These are phyloP conservation scores for Clarias magur DNA, from an alignment of 2,113 vertebrate genomes.

Conservation along the genomic window DNA sequence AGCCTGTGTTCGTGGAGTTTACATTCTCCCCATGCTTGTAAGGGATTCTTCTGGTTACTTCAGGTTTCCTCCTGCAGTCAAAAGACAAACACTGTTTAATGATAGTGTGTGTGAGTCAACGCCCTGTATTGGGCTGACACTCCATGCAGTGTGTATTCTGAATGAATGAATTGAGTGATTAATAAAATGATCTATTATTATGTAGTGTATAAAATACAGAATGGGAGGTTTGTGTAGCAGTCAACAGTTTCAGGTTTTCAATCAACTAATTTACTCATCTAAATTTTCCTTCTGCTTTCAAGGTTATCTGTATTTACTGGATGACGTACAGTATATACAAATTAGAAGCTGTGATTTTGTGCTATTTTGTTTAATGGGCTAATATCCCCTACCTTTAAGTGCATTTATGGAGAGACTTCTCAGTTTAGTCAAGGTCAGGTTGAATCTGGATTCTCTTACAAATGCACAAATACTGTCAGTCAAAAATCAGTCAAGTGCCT, in stretches of 20 bases:
- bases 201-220: background rate
- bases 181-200: background rate
- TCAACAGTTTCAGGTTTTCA: background rate
- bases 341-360: background rate
- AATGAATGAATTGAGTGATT: no score
- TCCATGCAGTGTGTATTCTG: no score
- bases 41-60: no score
- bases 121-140: no score
- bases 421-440: background rate
- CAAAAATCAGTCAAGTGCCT: conserved; percentile 46
- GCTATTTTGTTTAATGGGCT: background rate
- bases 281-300: background rate
- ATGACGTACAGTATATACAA: background rate
- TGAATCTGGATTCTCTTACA: background rate
- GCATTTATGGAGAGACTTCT: background rate
- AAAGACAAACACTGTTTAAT: no score
- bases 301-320: background rate
- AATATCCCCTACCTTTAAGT: background rate
- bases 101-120: no score
- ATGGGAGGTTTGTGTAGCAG: background rate
- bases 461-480: background rate
- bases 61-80: no score
- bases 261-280: background rate
- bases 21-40: no score
- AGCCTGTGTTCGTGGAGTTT: no score